These are phyloP conservation scores for Ictidomys tridecemlineatus DNA, from an alignment of 2,113 vertebrate genomes.

Conservation along the genomic window DNA sequence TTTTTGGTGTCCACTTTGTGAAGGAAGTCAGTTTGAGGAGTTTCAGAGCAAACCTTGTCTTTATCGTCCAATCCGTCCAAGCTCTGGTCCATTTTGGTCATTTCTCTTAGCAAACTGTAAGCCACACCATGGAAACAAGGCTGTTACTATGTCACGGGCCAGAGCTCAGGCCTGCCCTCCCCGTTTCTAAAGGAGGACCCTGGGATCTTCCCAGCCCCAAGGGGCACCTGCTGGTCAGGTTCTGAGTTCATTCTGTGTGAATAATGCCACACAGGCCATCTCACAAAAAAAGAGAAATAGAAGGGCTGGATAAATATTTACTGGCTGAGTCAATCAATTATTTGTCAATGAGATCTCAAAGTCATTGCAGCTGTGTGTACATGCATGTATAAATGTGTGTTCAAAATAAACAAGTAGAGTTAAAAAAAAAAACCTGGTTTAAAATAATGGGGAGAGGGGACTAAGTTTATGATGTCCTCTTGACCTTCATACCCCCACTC, in stretches of 20 bases:
- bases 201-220: background rate
- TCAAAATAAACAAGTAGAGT: background rate
- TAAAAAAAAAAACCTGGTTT: slow-evolving; percentile 3
- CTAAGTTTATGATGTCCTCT: background rate
- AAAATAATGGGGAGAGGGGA: background rate
- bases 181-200: background rate
- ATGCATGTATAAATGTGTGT: background rate
- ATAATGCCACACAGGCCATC: too few relatives aligned
- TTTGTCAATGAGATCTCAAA: background rate
- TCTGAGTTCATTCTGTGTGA: background rate
- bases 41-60: background rate
- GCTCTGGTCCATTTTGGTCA: background rate
- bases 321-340: background rate
- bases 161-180: background rate
- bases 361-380: background rate
- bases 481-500: background rate
- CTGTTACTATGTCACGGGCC: background rate
- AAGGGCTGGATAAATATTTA: background rate
- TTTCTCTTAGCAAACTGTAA: slow-evolving; percentile 53
- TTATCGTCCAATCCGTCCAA: background rate
- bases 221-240: background rate
- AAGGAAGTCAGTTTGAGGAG: background rate
- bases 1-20: background rate
- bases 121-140: background rate
- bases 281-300: background rate